Conservation (phyloP, 2,888 invertebrate genomes). For the Ectropis crepuscularia region DNA sequence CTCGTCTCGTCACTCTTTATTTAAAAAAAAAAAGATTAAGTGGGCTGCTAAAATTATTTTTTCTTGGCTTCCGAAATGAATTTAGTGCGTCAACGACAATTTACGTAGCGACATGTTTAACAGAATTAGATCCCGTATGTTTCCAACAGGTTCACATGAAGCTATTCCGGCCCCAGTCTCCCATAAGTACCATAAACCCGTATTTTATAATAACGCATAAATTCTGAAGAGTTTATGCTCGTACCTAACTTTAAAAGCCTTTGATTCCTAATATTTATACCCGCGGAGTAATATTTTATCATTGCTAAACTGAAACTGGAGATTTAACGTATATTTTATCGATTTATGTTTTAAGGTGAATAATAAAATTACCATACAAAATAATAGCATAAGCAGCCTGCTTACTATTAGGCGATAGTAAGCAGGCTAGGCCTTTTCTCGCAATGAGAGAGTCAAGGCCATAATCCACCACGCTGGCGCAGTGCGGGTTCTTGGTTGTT, state of each 20-base stretch:
- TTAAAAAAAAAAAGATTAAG: too few relatives aligned
- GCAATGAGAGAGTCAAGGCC: too few relatives aligned
- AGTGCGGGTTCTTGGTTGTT: too few relatives aligned
- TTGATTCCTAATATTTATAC: constrained; percentile 29
- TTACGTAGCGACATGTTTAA: neutral
- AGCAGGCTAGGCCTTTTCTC: too few relatives aligned
- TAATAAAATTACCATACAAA: too few relatives aligned
- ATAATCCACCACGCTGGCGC: too few relatives aligned
- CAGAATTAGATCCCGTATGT: constrained; percentile 36
- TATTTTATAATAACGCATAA: constrained; percentile 55
- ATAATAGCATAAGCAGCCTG: too few relatives aligned
- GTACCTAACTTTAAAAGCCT: constrained; percentile 34
- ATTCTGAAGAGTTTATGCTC: constrained; percentile 45
- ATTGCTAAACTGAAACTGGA: constrained; percentile 8
- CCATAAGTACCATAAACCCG: constrained; percentile 49
- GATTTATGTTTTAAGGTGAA: neutral
- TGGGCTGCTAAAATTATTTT: too few relatives aligned
- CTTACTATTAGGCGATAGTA: too few relatives aligned
- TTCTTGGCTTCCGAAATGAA: neutral
- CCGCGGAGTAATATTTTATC: constrained; percentile 12
- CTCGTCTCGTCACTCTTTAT: too few relatives aligned
- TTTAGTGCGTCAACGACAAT: neutral
- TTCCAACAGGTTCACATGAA: constrained; percentile 44
- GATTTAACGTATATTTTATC: neutral
- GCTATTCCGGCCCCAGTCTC: constrained; percentile 47